Evolutionary conservation across 2,797 vertebrate species (phyloP).

Genomic region (Bufotes viridis): DNA sequence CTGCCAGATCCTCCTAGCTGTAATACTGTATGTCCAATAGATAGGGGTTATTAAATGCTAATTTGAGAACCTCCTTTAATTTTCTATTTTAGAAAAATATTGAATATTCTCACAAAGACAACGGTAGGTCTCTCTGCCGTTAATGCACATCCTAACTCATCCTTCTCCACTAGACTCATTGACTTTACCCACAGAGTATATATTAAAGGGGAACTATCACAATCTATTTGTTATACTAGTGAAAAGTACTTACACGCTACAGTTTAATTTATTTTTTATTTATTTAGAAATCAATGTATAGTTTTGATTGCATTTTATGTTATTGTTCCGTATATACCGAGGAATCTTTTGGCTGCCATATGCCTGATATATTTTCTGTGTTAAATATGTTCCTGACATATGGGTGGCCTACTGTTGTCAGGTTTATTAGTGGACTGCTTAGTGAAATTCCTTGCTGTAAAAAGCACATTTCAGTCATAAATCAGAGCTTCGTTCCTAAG

Average conservation of each 20-base stretch:
- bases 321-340: slow-evolving; percentile 9
- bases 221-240: slow-evolving; percentile 27
- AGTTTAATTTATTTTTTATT: slow-evolving; percentile 36
- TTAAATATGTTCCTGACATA: neutral
- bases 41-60: neutral
- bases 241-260: neutral
- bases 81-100: neutral
- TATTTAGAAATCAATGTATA: slow-evolving; percentile 33
- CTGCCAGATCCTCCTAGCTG: neutral
- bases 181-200: neutral
- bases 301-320: slow-evolving; percentile 18
- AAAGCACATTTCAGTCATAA: neutral
- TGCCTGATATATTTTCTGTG: neutral
- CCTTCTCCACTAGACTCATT: neutral
- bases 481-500: neutral
- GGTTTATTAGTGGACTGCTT: neutral
- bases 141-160: neutral
- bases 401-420: neutral
- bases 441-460: neutral
- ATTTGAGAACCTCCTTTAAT: slow-evolving; percentile 1
- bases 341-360: neutral
- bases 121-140: neutral
- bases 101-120: neutral
- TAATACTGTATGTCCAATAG: neutral
- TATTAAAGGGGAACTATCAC: slow-evolving; percentile 45